Evolutionary conservation across 92 coral and sea anemone species (phyloP).

Genomic region (Porites lobata): DNA sequence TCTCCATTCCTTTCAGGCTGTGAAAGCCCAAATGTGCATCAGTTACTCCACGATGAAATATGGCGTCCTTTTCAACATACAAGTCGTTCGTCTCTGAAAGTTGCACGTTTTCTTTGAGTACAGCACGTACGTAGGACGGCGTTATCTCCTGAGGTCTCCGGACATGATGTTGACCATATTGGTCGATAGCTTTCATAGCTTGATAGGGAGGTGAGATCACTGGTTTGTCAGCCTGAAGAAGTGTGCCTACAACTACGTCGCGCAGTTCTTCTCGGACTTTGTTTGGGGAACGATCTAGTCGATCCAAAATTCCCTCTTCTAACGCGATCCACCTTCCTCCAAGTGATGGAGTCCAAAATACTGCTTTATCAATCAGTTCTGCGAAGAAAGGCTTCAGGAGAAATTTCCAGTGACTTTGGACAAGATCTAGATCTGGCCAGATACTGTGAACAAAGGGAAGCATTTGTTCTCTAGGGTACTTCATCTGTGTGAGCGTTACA

Average conservation of each 20-base stretch:
- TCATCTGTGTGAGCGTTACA: conserved; percentile 70
- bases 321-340: conserved; percentile 91
- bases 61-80: background rate
- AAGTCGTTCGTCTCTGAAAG: background rate
- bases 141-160: conserved; percentile 74
- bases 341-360: conserved; percentile 83
- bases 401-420: conserved; percentile 93
- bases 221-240: conserved; percentile 74
- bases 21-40: background rate
- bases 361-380: conserved; percentile 74
- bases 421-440: conserved; percentile 83
- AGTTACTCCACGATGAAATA: background rate
- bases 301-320: conserved; percentile 84
- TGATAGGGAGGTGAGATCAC: conserved; percentile 80
- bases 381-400: conserved; percentile 84
- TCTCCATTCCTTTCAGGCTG: conserved; percentile 4
- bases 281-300: conserved; percentile 67
- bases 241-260: conserved; percentile 72
- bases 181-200: conserved; percentile 85
- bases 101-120: conserved; percentile 45
- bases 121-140: conserved; percentile 78
- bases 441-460: conserved; percentile 74
- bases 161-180: conserved; percentile 62
- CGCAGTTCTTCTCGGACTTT: conserved; percentile 73
- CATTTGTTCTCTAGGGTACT: conserved; percentile 61